Evolutionary conservation across 2,797 vertebrate species (phyloP), one percentile per base, ranked within the genome.

Genomic region (Anolis apletophallus): DNA sequence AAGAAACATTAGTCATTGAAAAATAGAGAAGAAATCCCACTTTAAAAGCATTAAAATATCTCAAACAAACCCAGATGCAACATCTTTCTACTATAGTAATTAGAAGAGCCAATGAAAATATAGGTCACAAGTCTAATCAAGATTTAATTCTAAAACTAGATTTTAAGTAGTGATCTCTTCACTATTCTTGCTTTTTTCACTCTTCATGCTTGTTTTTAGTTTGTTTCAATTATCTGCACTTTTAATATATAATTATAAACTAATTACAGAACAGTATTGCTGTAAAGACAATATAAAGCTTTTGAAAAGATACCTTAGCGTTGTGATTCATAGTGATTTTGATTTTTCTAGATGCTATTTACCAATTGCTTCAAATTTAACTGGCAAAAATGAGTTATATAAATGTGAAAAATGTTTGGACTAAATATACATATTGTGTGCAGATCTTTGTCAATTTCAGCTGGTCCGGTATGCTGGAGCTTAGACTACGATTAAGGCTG

Each of bases 21-120:
- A 86, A 81, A 29, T 83, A 21, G 16, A 21, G 23, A 81, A 29
- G 19, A 40, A 29, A n/a, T 32, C n/a, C 4, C 19, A n/a, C 57
- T 77, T 77, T 76, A 54, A 54, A 16, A 11, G 23, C 61, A 29
- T 64, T 64, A 21, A 23, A 21, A 13, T 71, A 29, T n/a, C 69
- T 34, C 16, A 85, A 12, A 52, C 36, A 88, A 83, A 32, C 0
- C n/a, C 6, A 34, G 50, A 9, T 36, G 50, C 19, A 34, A 52
- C 87, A 69, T 36, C 79, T 72, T 61, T 71, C 19, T 79, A 90
- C 0, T 85, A 17, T 77, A 90, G 52, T 3, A 32, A 36, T 55
- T 85, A 87, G 55, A 88, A 85, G 21, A 73, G 0, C 0, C 1
- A 83, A 81, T 29, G 5, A 90, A 87, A 85, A 87, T 59, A 19